Conservation (phyloP, 37 sponge, comb jelly and placozoan genomes). For the Beroe forskalii region DNA sequence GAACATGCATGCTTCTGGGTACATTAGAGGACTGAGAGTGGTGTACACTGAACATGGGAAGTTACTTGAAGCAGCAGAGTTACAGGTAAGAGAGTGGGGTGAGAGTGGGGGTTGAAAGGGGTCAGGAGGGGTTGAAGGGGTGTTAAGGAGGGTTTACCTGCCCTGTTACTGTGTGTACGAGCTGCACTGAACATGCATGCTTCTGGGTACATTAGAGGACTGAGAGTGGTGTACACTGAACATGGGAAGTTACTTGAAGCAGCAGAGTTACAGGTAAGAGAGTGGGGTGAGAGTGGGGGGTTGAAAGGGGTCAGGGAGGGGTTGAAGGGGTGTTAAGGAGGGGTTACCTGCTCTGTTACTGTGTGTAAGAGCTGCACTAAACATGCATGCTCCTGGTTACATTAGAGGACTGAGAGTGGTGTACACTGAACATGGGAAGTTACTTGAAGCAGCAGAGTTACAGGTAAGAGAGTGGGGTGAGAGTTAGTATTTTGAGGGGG, state of each 20-base stretch:
- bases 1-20: constrained; percentile 5
- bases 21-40: background rate
- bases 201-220: background rate
- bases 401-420: background rate
- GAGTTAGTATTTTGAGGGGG: no score
- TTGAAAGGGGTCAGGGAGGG: no score
- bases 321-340: background rate
- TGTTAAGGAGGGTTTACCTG: no score
- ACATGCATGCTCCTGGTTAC: constrained; percentile 3
- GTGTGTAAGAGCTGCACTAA: background rate
- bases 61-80: background rate
- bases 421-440: background rate
- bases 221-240: background rate
- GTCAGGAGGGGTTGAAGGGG: no score
- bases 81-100: no score
- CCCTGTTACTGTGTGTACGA: background rate
- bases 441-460: background rate
- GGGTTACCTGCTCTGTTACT: background rate
- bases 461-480: no score
- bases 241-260: background rate
- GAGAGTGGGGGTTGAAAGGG: no score
- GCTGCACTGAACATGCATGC: constrained; percentile 31
- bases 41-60: background rate
- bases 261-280: constrained; percentile 33
- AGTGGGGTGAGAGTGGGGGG: background rate